Evolutionary conservation across 2,888 invertebrate genomes (phyloP).

Genomic region (Platycnemis pennipes): DNA sequence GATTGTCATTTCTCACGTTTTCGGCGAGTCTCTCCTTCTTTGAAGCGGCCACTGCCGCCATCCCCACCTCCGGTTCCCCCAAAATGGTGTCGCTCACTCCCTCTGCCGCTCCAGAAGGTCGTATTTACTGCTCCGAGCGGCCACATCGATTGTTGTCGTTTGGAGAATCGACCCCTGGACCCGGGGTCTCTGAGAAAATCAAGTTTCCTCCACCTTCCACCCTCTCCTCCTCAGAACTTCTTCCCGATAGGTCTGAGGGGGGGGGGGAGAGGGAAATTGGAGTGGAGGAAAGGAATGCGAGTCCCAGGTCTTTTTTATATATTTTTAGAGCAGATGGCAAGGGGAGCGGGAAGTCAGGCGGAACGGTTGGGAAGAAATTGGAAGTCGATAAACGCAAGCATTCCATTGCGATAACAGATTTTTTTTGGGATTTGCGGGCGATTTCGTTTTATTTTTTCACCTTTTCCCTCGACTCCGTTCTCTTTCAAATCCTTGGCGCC

Average conservation of each 20-base stretch:
- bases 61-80: background rate
- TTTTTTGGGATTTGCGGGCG: constrained; percentile 50
- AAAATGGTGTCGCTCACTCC: too few relatives aligned
- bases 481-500: background rate
- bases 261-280: background rate
- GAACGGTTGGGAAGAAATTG: constrained; percentile 28
- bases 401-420: constrained; percentile 51
- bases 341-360: background rate
- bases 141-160: constrained; percentile 45
- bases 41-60: too few relatives aligned
- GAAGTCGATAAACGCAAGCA: constrained; percentile 44
- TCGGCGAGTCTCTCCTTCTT: background rate
- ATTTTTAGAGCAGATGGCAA: constrained; percentile 23
- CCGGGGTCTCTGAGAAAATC: background rate
- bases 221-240: background rate
- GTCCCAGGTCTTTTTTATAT: background rate
- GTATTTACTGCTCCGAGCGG: background rate
- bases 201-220: background rate
- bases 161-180: constrained; percentile 42
- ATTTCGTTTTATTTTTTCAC: constrained; percentile 3
- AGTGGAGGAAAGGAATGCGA: constrained; percentile 7
- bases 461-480: background rate
- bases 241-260: background rate
- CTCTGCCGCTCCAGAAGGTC: background rate
- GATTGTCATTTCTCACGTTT: background rate